Base-by-base conservation (phyloP, 2,797 vertebrate genomes). In the Parotocinclus haroldoi region DNA sequence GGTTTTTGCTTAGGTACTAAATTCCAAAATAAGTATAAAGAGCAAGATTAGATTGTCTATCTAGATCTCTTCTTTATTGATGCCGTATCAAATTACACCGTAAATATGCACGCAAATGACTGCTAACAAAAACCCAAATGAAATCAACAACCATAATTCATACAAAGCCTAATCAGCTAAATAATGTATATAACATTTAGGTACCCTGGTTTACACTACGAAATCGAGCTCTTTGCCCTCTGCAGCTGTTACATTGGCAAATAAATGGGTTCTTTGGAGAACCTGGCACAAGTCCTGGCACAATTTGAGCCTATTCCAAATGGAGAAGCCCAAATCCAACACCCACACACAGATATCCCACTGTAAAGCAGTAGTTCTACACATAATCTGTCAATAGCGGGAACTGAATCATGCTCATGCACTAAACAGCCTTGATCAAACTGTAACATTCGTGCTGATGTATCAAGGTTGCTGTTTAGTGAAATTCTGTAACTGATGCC, bases 261-360 rank as follows among this genome's bases (percentile, higher is more conserved):
- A 58, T 42, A 55, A 39, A 44, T 54, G 4, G 49, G 36, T 66
- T 60, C 27, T 38, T 69, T 44, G 61, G 40, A 66, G 46, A 64
- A 69, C 60, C 52, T 71, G 50, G 52, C 65, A 62, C 45, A 16
- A 39, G 16, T 45, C 63, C 54, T 46, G 38, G 39, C 17, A 39
- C 63, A 66, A 40, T 45, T 52, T 57, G 58, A 66, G 63, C 16
- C 13, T 14, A 14, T 50, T 50, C 63, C 69, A 72, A 74, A 60
- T 70, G 58, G 64, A 71, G 60, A 49, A 72, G 59, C 69, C 67
- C 58, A 60, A 63, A 63, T 49, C 44, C 45, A 51, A 45, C 63
- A 51, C 69, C 69, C 63, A 72, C 69, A 56, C 55, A 66, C 63
- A 73, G 51, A 62, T 66, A 51, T 52, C 65, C 53, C 66, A 42